Base-by-base conservation (phyloP, 1,140 invertebrate species). In the Ceratina australensis region DNA sequence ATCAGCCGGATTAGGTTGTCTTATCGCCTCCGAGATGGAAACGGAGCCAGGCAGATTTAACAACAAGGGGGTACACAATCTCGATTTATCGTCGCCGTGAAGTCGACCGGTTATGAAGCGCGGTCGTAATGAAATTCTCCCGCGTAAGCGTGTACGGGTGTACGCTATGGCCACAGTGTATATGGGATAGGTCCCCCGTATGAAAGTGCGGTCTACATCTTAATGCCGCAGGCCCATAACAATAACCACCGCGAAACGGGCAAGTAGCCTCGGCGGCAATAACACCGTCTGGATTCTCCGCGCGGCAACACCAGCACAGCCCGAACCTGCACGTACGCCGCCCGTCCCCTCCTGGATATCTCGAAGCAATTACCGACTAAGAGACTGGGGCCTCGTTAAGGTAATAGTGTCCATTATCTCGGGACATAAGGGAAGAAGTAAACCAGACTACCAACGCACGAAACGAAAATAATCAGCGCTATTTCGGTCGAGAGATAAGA, bases 321-420 rank as follows among this genome's bases (percentile, higher is more conserved):
- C 72, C 76, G 52, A 66, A 79, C 72, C 74, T 84, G 79, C 81
- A 61, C 61, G 52, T 69, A 81, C 33, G 33, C 66, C 68, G 66
- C 76, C 66, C 68, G 66, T 76, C 78, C 63, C 82, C 82, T 79
- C 78, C 24, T 78, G 84, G 81, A 90, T 91, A 91, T 91, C 89
- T 91, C 88, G 82, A 88, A 89, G 90, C 90, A 92, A 92, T 92
- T 91, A 91, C 90, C 84, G 86, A 87, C 88, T 91, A 90, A 90
- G 89, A 90, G 87, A 89, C 89, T 89, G 85, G 86, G 84, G 88
- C 84, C 90, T 90, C 91, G 88, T 91, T 91, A 89, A 90, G 89
- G 88, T 91, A 92, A 91, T 91, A 89, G 90, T 91, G 87, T 88
- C 89, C 90, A 91, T 91, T 91, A 91, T 91, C 89, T 89, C 81